Percentiles rank a stretch among this genome's conserved stretches.
These are phyloP conservation scores for Protosalanx chinensis DNA, from an alignment of 2,797 vertebrate genomes.

Conservation along the genomic window DNA sequence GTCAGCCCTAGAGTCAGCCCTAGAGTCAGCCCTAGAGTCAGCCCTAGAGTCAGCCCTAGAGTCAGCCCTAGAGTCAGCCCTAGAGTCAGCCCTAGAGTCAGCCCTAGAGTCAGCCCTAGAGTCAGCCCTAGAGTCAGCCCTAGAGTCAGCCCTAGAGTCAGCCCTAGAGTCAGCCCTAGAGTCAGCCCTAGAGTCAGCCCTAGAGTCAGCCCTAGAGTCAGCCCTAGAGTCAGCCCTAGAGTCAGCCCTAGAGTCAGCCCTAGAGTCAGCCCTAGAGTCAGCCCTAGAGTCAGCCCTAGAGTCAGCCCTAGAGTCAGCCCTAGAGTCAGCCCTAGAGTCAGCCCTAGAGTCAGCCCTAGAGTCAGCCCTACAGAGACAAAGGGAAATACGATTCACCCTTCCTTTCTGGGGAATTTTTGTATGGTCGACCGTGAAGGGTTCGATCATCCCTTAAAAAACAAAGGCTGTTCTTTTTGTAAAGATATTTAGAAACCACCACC, in stretches of 20 bases:
- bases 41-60: slow-evolving; percentile 26
- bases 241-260: not conserved
- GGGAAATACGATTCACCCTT: slow-evolving; percentile 45
- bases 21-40: not conserved
- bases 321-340: too few species aligned
- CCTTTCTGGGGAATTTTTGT: slow-evolving; percentile 29
- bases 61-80: too few species aligned
- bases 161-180: too few species aligned
- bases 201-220: slow-evolving; percentile 13
- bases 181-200: slow-evolving; percentile 15
- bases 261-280: slow-evolving; percentile 22
- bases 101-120: not conserved
- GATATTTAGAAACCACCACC: slow-evolving; percentile 10
- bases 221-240: too few species aligned
- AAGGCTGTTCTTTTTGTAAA: slow-evolving; percentile 19
- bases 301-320: not conserved
- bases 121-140: slow-evolving; percentile 28
- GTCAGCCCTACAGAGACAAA: slow-evolving; percentile 30
- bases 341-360: not conserved
- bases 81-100: too few species aligned
- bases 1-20: too few species aligned
- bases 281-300: too few species aligned
- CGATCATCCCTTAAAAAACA: slow-evolving; percentile 31
- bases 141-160: too few species aligned
- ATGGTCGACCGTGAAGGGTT: slow-evolving; percentile 20